Conservation (phyloP, 2,113 vertebrate genomes). For the Cynoglossus semilaevis region DNA sequence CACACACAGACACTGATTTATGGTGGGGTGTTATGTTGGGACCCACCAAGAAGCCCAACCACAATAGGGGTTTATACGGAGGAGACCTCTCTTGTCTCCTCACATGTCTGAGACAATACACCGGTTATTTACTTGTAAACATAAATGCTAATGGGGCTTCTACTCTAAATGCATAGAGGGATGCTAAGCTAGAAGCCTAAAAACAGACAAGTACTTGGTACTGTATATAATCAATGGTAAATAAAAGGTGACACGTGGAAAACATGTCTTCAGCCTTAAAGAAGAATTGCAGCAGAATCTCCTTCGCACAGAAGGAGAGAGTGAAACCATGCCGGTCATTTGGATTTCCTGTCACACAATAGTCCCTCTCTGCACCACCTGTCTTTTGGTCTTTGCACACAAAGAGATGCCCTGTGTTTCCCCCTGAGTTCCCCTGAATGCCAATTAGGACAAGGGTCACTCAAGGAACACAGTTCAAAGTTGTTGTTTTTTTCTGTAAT, state of each 20-base stretch:
- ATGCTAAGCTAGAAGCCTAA: too few relatives aligned
- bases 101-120: conserved; percentile 60
- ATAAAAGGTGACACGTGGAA: too few relatives aligned
- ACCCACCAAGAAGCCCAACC: conserved; percentile 72
- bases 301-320: conserved; percentile 19
- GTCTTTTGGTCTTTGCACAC: conserved; percentile 52
- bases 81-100: conserved; percentile 51
- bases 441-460: conserved; percentile 38
- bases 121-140: conserved; percentile 53
- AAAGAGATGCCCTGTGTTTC: conserved; percentile 60
- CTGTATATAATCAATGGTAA: too few relatives aligned
- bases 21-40: conserved; percentile 48
- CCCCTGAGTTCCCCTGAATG: conserved; percentile 47
- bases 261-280: neutral
- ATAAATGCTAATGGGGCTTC: conserved; percentile 42
- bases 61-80: conserved; percentile 56
- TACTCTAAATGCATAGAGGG: conserved; percentile 33
- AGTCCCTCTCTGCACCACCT: conserved; percentile 52
- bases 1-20: conserved; percentile 52
- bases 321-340: conserved; percentile 67
- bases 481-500: conserved; percentile 46
- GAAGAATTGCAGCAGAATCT: conserved; percentile 14
- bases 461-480: conserved; percentile 26
- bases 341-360: conserved; percentile 44
- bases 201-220: too few relatives aligned